phyloP scores from a whole-genome alignment of 2,888 invertebrate species.

The Meiosimyza platycephala region DNA sequence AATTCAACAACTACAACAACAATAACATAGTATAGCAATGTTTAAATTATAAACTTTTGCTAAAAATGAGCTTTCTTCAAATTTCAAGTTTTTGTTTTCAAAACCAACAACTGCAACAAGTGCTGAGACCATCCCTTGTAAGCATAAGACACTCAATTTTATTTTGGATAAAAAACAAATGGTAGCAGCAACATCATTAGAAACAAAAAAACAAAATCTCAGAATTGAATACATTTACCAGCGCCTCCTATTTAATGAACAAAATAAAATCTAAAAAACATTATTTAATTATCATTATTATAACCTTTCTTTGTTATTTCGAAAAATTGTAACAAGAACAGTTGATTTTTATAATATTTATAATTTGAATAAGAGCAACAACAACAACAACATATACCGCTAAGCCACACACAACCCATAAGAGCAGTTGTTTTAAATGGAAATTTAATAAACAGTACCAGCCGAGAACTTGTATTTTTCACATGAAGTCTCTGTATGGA shows the following conservation, averaged over 20 bases:
- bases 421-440: too few relatives aligned
- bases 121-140: too few relatives aligned
- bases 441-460: too few relatives aligned
- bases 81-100: too few relatives aligned
- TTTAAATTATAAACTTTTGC: slow-evolving; percentile 4
- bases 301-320: too few relatives aligned
- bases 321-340: slow-evolving; percentile 2
- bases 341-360: too few relatives aligned
- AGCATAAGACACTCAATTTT: too few relatives aligned
- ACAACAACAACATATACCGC: slow-evolving; percentile 17
- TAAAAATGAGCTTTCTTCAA: slow-evolving; percentile 1
- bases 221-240: slow-evolving; percentile 37
- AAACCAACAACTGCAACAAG: too few relatives aligned
- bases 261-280: neutral
- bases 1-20: slow-evolving; percentile 37
- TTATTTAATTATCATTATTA: neutral
- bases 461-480: too few relatives aligned
- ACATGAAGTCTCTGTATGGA: too few relatives aligned
- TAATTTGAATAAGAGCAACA: neutral
- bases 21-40: neutral
- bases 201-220: slow-evolving; percentile 43
- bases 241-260: slow-evolving; percentile 14
- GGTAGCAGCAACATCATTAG: slow-evolving; percentile 10
- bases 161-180: neutral
- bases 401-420: slow-evolving; percentile 8